Conservation (phyloP, 1,140 invertebrate species). For the Liolophura sinensis region DNA sequence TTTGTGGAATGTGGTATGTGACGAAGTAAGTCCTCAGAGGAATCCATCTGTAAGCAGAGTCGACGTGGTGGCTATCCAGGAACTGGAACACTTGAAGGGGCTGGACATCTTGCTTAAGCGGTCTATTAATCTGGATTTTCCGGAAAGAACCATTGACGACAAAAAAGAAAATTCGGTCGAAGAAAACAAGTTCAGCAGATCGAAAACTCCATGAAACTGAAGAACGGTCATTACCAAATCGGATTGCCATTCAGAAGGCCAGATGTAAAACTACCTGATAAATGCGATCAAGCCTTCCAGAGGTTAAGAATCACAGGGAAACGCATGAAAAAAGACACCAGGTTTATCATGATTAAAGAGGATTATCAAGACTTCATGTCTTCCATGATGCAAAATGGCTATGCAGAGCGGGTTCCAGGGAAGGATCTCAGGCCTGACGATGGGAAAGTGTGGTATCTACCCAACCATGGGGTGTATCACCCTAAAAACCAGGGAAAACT, state of each 20-base stretch:
- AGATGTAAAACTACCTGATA: background rate
- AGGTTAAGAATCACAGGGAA: background rate
- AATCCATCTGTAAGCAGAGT: no score
- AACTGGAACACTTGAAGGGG: no score
- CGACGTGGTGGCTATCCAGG: no score
- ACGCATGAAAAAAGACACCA: background rate
- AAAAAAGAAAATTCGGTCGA: slow-evolving; percentile 11
- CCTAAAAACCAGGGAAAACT: slow-evolving; percentile 22
- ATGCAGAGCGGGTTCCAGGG: slow-evolving; percentile 5
- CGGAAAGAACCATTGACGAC: slow-evolving; percentile 14
- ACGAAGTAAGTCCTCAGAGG: no score
- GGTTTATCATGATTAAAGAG: no score
- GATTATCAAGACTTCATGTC: slow-evolving; percentile 8
- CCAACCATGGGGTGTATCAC: slow-evolving; percentile 27
- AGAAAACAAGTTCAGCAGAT: slow-evolving; percentile 14
- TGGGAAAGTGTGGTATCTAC: slow-evolving; percentile 21
- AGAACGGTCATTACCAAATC: slow-evolving; percentile 7
- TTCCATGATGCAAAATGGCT: slow-evolving; percentile 1
- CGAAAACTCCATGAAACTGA: slow-evolving; percentile 6
- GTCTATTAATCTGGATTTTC: slow-evolving; percentile 20
- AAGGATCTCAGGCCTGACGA: background rate
- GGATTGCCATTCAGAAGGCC: slow-evolving; percentile 6
- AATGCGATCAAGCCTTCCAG: background rate
- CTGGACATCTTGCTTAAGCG: slow-evolving; percentile 15
- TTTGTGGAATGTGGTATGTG: no score